Evolutionary conservation across 2,797 vertebrate genomes (phyloP), one percentile per base, ranked within the genome.

Genomic region (Siniperca obscura): DNA sequence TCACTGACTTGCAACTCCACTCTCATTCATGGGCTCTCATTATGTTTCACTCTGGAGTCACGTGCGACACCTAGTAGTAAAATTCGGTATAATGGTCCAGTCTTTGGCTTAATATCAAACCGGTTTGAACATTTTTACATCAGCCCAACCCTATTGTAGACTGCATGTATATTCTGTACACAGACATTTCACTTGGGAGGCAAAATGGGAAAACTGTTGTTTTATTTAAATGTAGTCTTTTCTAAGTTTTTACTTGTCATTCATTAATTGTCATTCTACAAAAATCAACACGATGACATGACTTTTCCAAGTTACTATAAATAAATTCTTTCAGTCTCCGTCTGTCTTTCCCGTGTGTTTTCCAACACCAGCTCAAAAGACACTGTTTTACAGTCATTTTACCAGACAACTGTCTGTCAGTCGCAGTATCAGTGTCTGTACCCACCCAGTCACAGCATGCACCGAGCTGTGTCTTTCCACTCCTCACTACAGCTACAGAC

Each of bases 321-420:
- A 77, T 48, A 61, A 46, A 52, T 62, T n/a, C 10, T 34, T n/a
- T n/a, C 56, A 1, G 9, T 42, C 46, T 80, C 50, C 0, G 22
- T 56, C 66, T 9, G 60, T 64, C 30, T 30, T 30, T 17, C 40
- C 25, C 44, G 48, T 38, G 50, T 25, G 55, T 53, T 66, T 36
- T 53, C 71, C 17, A 30, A 50, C 50, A 42, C 7, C 14, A 22
- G 42, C 69, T 38, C 21, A 40, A 67, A 52, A 74, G 55, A 59
- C 46, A 19, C 30, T 22, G 67, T 81, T 68, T 68, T 84, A 55
- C 56, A 48, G 34, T 57, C 34, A 53, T 62, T 72, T 59, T 30
- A 65, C 2, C 50, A 80, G 72, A 72, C 66, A 67, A 62, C 34
- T 36, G 70, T 36, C 21, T 70, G 76, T 69, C 76, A 74, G 44